phyloP scores from a whole-genome alignment of 2,113 vertebrate species.

The Taxidea taxus region DNA sequence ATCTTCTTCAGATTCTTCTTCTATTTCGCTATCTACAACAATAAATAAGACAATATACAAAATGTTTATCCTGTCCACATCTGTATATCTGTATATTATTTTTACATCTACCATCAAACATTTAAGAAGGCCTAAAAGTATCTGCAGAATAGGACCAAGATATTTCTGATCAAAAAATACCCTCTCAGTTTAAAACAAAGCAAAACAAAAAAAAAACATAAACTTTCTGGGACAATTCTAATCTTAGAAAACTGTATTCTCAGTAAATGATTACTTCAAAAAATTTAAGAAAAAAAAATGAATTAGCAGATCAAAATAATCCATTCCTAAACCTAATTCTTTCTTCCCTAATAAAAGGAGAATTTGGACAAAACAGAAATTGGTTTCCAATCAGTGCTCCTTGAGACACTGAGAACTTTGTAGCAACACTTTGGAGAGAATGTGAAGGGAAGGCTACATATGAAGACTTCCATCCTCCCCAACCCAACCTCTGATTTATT shows the following conservation, averaged over 20 bases:
- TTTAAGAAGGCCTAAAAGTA: background rate
- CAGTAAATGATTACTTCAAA: background rate
- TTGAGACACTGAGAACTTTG: background rate
- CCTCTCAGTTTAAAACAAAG: background rate
- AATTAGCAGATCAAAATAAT: background rate
- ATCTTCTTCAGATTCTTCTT: slow-evolving; percentile 98
- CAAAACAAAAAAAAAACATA: background rate
- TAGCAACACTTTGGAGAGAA: background rate
- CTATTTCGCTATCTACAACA: slow-evolving; percentile 90
- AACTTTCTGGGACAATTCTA: background rate
- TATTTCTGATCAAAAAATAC: slow-evolving; percentile 13
- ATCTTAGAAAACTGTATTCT: background rate
- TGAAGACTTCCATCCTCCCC: background rate
- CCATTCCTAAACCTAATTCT: background rate
- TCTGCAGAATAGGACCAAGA: background rate
- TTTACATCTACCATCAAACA: background rate
- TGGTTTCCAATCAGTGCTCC: background rate
- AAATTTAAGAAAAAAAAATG: background rate
- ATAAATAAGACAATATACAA: slow-evolving; percentile 57
- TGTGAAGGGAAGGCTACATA: background rate
- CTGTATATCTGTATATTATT: background rate
- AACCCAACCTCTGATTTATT: background rate
- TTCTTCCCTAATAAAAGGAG: background rate
- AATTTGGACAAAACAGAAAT: background rate
- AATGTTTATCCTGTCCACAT: slow-evolving; percentile 5